Evolutionary conservation across 1,140 invertebrate genomes (phyloP).

Genomic region (Catajapyx aquilonaris): DNA sequence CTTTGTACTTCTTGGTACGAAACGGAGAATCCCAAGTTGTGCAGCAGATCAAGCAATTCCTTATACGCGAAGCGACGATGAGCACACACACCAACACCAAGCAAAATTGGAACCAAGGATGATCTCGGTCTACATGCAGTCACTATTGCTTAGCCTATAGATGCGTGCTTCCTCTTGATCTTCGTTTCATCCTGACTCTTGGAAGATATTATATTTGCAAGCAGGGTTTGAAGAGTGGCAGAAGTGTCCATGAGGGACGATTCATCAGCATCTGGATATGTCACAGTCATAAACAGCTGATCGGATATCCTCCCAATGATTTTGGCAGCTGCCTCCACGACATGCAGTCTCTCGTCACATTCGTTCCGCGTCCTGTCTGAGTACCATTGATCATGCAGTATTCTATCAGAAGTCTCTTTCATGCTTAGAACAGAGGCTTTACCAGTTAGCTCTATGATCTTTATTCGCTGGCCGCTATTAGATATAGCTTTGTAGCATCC

Average conservation of each 20-base stretch:
- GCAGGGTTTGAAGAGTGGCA: background rate
- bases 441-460: too few species aligned
- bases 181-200: too few species aligned
- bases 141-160: constrained; percentile 3
- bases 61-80: background rate
- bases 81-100: background rate
- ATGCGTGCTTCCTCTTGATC: background rate
- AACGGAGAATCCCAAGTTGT: background rate
- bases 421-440: too few species aligned
- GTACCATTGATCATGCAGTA: too few species aligned
- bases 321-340: constrained; percentile 15
- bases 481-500: too few species aligned
- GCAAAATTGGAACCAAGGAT: constrained; percentile 2
- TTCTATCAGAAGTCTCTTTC: too few species aligned
- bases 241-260: constrained; percentile 2
- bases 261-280: constrained; percentile 16
- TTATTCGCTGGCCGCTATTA: too few species aligned
- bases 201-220: too few species aligned
- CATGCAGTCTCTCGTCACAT: constrained; percentile 10
- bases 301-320: constrained; percentile 18
- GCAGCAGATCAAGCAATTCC: background rate
- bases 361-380: too few species aligned
- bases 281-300: constrained; percentile 13
- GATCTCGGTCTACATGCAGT: constrained; percentile 1
- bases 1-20: constrained; percentile 1